These are phyloP conservation scores for Galerucella pusilla DNA, from an alignment of 2,888 invertebrate species.

Conservation along the genomic window DNA sequence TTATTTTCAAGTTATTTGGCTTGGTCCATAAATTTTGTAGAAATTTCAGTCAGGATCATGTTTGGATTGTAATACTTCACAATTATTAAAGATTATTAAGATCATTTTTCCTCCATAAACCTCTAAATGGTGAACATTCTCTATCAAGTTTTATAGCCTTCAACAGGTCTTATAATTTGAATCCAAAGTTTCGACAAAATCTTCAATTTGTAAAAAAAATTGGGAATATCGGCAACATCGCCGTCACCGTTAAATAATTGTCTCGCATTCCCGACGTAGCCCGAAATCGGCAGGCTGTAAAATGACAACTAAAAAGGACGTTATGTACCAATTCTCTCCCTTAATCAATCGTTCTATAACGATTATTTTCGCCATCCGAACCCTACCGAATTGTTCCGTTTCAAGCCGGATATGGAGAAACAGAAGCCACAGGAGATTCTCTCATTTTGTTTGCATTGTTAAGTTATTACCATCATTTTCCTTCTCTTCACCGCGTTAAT, in stretches of 20 bases:
- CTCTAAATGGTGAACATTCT: no score
- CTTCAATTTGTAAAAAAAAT: background rate
- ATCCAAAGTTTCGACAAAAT: background rate
- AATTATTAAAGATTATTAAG: no score
- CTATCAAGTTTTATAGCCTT: no score
- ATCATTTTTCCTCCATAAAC: no score
- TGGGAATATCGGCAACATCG: background rate
- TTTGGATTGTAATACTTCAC: no score
- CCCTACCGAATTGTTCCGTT: constrained; percentile 13
- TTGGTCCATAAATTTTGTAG: no score
- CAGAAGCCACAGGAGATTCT: constrained; percentile 13
- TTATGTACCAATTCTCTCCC: constrained; percentile 20
- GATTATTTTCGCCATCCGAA: constrained; percentile 13
- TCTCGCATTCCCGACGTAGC: constrained; percentile 27
- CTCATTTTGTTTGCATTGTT: constrained; percentile 15
- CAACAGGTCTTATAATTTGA: background rate
- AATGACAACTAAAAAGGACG: constrained; percentile 14
- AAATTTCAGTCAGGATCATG: no score
- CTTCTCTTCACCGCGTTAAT: background rate
- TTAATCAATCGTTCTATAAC: constrained; percentile 11
- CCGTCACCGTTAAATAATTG: constrained; percentile 5
- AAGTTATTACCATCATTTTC: background rate
- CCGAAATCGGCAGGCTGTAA: constrained; percentile 20
- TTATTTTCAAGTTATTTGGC: no score
- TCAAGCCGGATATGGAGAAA: background rate